Base-by-base conservation (phyloP, 2,113 vertebrate species). In the Xiphias gladius region DNA sequence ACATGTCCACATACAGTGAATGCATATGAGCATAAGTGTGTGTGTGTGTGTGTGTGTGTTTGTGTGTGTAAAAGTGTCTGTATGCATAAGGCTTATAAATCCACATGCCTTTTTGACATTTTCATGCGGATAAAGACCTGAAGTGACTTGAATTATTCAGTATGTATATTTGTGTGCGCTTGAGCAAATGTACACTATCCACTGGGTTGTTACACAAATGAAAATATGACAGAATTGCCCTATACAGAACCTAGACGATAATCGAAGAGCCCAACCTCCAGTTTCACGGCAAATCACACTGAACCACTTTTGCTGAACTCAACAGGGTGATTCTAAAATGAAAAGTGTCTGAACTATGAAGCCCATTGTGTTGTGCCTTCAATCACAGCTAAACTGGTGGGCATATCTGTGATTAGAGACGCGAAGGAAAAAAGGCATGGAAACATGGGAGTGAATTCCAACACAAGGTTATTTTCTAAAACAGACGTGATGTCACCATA, bases 401-500 rank as follows among this genome's bases (percentile, higher is more conserved):
- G 54, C n/a, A 35, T 24, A 10, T 69, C 39, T 48, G 12, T 22
- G 63, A 46, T 48, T 5, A 58, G 58, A 20, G 58, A 2, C 24
- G 52, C 9, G 30, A 24, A 35, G 24, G 55, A 24, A 52, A 55
- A 22, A 19, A 20, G 19, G 6, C 10, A 5, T 37, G 71, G 59
- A 30, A 83, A 54, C 20, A 48, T 52, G 22, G 52, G 52, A 24
- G 35, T 35, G 28, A 73, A 78, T 59, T 58, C 26, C 59, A 83
- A 24, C 58, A 35, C 28, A 24, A 30, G 7, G 19, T 61, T 61
- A 65, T 75, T 80, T 79, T 81, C 43, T 55, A 32, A 58, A 77
- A 83, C 74, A 82, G 41, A 73, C 22, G 52, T 71, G 66, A 74
- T 70, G 41, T 80, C 50, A 26, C 46, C 35, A 32, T 12, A 69